Evolutionary conservation across 2,888 invertebrate genomes (phyloP), one percentile per base, ranked within the genome.

Genomic region (Ophion costatus): DNA sequence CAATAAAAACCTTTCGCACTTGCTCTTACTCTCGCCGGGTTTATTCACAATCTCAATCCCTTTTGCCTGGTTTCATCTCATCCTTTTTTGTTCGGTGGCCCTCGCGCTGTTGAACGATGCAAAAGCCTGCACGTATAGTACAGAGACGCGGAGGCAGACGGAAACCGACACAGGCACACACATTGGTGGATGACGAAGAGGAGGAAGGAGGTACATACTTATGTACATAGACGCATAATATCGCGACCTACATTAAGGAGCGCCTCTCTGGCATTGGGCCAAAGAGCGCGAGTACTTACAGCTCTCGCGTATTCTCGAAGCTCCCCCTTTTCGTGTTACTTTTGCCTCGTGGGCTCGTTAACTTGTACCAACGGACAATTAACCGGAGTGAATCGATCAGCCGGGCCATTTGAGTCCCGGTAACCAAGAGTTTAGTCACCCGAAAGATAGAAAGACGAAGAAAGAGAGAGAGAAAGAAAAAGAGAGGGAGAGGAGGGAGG

Each of bases 201-300:
- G 33, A 61, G 51, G 29, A 42, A 66, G 33, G 59, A 70, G 79
- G 57, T 75, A 24, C 76, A 64, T 59, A 64, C 56, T 38, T n/a
- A 66, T 71, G 24, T 42, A 66, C 67, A 42, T 33, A n/a, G 64
- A 45, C 24, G 51, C 86, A 85, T 88, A 88, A 89, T 90, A 89
- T 86, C 88, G 88, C 89, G 88, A 90, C 89, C 89, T 89, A 90
- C 88, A 89, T 91, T 88, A 90, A 89, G 88, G 90, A 90, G 89
- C 88, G 88, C 82, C 45, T 33, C 63, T 87, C 88, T 91, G 91
- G 91, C 90, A 69, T 85, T 63, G 82, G 87, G 90, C 91, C 91
- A 91, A 87, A 86, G 87, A 85, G 88, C 82, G 57, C 22, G 66
- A 64, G 73, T 66, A 71, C 56, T 63, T 79, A 63, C 77, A 59